Base-by-base conservation (phyloP, 1,140 invertebrate species). In the Ceratosolen solmsi region DNA sequence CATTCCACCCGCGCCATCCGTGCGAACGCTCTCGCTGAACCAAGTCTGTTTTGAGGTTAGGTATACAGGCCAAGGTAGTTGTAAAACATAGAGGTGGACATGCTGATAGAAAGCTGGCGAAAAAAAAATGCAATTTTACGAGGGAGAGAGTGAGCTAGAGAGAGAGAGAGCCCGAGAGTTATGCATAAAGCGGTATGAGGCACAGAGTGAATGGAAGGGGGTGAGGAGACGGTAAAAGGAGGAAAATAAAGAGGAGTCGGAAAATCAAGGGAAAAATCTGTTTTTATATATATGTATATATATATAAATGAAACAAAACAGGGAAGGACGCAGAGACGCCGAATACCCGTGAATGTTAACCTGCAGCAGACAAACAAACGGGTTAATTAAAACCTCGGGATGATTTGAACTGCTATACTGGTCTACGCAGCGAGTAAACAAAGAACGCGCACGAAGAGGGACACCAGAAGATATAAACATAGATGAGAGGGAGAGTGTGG, bases 301-400 rank as follows among this genome's bases (percentile, higher is more conserved):
- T 74, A 33, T 2, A 25, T 25, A 76, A 76, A 76, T 49, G 58
- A 49, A 76, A 76, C 38, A 27, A 49, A 76, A 65, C 25, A 7
- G 25, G 17, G 27, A n/a, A 46, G 25, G 25, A 20, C 15, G 36
- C 5, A 76, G 38, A 27, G 83, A 27, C n/a, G 70, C 41, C n/a
- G 70, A 72, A 72, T 27, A 30, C 41, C 33, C 33, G 63, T n/a
- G 82, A 84, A 85, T 84, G 51, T 17, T 74, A 82, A 83, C 83
- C 79, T 82, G 60, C n/a, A 71, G 78, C 84, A 75, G 78, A 86
- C 86, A 86, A 86, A 87, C 86, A 87, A 86, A 86, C 86, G 86
- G 82, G 86, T 87, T 87, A 87, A 87, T 87, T 87, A 87, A 86
- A 87, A 85, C 78, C 84, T 77, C 79, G 78, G 60, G 17, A 63